Evolutionary conservation across 2,888 invertebrate genomes (phyloP).

Genomic region (Sclerodermus sp.): DNA sequence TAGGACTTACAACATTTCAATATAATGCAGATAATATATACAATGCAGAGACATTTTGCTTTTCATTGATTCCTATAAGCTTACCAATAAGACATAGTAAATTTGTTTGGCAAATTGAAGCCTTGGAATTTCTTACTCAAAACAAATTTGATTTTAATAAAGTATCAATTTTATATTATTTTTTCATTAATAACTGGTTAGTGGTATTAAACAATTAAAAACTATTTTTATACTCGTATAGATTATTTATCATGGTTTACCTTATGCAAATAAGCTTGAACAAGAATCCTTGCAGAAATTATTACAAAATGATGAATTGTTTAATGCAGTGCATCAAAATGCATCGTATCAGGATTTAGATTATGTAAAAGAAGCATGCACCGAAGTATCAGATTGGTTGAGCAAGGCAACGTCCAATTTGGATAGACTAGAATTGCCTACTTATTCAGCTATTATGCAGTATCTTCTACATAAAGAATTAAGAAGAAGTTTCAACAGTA

Average conservation of each 20-base stretch:
- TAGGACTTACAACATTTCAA: conserved; percentile 70
- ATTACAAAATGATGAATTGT: conserved; percentile 50
- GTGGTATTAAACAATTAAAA: neutral
- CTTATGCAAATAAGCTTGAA: conserved; percentile 66
- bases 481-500: conserved; percentile 60
- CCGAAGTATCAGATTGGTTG: conserved; percentile 52
- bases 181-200: neutral
- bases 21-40: conserved; percentile 65
- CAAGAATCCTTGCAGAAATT: conserved; percentile 55
- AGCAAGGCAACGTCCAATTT: conserved; percentile 28
- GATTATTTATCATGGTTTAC: conserved; percentile 70
- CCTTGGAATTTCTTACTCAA: conserved; percentile 66
- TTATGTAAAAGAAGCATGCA: conserved; percentile 52
- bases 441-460: conserved; percentile 56
- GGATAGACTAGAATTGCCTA: conserved; percentile 54
- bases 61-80: conserved; percentile 69
- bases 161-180: conserved; percentile 58
- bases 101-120: conserved; percentile 67
- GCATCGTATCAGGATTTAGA: conserved; percentile 30
- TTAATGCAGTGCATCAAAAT: conserved; percentile 29
- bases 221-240: conserved; percentile 56
- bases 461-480: conserved; percentile 67
- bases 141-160: conserved; percentile 76
- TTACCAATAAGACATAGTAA: conserved; percentile 66
- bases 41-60: conserved; percentile 66